Conservation (phyloP, 2,113 vertebrate genomes). For the Neogobius melanostomus region DNA sequence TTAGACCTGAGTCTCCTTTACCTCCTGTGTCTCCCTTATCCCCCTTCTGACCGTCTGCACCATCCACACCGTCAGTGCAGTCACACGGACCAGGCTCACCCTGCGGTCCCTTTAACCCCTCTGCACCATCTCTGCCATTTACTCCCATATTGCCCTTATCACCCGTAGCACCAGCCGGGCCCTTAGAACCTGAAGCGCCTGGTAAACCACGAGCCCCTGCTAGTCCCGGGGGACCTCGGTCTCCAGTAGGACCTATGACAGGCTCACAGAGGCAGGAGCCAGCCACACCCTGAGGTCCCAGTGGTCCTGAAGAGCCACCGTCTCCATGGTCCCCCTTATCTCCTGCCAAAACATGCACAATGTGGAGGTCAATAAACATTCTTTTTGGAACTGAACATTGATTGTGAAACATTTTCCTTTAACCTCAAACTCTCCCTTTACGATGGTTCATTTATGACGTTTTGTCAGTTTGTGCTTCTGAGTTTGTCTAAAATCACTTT, state of each 20-base stretch:
- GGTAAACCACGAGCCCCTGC: constrained; percentile 65
- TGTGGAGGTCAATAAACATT: neutral
- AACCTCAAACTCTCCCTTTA: too few species aligned
- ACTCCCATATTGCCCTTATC: constrained; percentile 58
- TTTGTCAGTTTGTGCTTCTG: too few species aligned
- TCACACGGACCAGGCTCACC: constrained; percentile 38
- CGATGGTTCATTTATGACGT: too few species aligned
- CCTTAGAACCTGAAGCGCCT: constrained; percentile 52
- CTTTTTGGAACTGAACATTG: neutral
- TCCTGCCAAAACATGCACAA: constrained; percentile 58
- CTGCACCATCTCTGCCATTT: constrained; percentile 18
- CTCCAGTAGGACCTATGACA: constrained; percentile 53
- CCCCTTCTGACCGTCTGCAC: neutral
- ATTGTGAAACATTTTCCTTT: too few species aligned
- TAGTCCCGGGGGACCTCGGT: constrained; percentile 57
- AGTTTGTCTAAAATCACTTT: too few species aligned
- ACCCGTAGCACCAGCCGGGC: constrained; percentile 55
- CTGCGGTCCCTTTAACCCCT: constrained; percentile 58
- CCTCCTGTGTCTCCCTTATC: neutral
- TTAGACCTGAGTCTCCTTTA: too few species aligned
- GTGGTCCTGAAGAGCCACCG: constrained; percentile 51
- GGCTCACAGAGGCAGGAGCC: constrained; percentile 66
- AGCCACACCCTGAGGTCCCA: constrained; percentile 61
- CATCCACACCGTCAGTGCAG: neutral
- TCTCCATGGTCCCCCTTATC: constrained; percentile 70